A percentile compares a stretch with the other conserved stretches of the same genome.
These are phyloP conservation scores for Calonectris borealis DNA, from an alignment of 2,113 vertebrate genomes.

Conservation along the genomic window DNA sequence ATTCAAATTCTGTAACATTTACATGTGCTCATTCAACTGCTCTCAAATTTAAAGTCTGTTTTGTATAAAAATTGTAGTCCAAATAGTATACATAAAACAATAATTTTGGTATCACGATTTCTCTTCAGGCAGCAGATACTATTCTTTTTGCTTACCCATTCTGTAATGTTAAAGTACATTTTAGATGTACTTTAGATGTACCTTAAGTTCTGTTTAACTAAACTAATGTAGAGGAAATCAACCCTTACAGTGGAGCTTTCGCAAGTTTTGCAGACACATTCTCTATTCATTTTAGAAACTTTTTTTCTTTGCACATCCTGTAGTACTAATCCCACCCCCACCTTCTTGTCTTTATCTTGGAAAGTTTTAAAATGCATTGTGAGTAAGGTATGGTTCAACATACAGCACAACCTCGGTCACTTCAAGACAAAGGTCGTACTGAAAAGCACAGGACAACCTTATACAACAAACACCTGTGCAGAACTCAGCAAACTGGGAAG, in stretches of 20 bases:
- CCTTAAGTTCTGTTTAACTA: background rate
- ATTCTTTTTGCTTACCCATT: background rate
- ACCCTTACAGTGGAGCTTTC: background rate
- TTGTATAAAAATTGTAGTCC: background rate
- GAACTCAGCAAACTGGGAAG: background rate
- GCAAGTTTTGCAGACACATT: background rate
- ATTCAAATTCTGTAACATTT: background rate
- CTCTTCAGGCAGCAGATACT: background rate
- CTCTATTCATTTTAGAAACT: background rate
- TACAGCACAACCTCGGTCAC: background rate
- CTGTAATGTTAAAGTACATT: background rate
- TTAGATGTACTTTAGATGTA: background rate
- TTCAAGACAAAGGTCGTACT: background rate
- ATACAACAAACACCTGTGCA: background rate
- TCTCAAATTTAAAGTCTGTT: background rate
- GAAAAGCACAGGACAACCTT: background rate
- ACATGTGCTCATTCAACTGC: background rate
- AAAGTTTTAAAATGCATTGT: background rate
- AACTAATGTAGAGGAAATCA: background rate
- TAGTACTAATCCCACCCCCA: background rate
- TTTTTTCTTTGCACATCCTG: background rate
- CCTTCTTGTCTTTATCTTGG: background rate
- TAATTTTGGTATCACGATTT: background rate
- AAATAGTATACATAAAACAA: background rate
- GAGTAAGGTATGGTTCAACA: background rate